Percentiles rank a stretch among this genome's conserved stretches.
Evolutionary conservation across 2,113 vertebrate species (phyloP).

Genomic region (Muntiacus reevesi): DNA sequence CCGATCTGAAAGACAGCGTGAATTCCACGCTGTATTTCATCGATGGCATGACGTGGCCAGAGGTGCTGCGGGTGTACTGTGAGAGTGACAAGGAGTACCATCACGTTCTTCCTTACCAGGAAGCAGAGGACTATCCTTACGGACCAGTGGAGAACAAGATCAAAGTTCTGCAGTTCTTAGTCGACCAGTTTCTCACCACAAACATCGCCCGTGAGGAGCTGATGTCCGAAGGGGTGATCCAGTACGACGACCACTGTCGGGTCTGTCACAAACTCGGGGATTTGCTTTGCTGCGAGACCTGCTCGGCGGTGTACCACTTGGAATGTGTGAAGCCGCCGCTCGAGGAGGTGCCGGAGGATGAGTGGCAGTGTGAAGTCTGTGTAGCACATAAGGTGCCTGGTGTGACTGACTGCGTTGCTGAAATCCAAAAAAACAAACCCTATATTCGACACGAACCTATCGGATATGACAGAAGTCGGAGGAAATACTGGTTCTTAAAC

Average conservation of each 20-base stretch:
- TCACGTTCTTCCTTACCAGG: conserved; percentile 92
- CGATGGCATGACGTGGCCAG: conserved; percentile 98
- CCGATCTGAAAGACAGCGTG: conserved; percentile 97
- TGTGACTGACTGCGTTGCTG: conserved; percentile 95
- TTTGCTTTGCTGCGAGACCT: conserved; percentile 98
- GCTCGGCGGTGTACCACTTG: conserved; percentile 96
- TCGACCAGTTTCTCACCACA: conserved; percentile 98
- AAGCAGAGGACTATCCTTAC: conserved; percentile 95
- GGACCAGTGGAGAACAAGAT: conserved; percentile 94
- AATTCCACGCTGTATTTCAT: conserved; percentile 98
- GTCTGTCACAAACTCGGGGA: conserved; percentile 98
- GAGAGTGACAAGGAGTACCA: conserved; percentile 96
- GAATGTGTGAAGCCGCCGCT: conserved; percentile 97
- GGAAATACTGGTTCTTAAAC: conserved; percentile 99
- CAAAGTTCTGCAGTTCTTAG: conserved; percentile 96
- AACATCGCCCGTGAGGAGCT: conserved; percentile 98
- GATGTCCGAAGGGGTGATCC: conserved; percentile 97
- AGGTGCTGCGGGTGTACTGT: conserved; percentile 96
- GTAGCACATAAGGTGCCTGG: conserved; percentile 96
- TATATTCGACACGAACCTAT: conserved; percentile 97
- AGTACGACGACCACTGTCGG: conserved; percentile 97
- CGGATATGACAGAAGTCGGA: conserved; percentile 94
- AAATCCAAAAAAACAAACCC: conserved; percentile 95
- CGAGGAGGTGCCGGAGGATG: conserved; percentile 95
- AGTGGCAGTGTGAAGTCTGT: conserved; percentile 99